Conservation (phyloP, 2,888 invertebrate species). For the Polymixis flavicincta region DNA sequence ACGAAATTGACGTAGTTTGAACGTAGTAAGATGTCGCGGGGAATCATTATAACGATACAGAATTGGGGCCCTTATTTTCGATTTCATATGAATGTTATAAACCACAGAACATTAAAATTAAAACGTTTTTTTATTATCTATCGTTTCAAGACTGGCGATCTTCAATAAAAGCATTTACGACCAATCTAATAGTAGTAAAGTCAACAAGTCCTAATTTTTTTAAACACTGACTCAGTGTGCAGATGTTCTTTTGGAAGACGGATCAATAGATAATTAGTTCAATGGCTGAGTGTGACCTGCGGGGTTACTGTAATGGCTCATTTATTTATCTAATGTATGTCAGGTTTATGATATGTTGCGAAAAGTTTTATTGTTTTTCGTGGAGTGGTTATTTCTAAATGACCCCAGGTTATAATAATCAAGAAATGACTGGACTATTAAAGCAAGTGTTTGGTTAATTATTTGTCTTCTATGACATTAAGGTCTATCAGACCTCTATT, state of each 20-base stretch:
- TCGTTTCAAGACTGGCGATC: constrained; percentile 31
- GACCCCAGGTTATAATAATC: constrained; percentile 7
- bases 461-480: constrained; percentile 6
- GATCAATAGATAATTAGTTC: constrained; percentile 12
- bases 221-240: constrained; percentile 33
- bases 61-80: too few species aligned
- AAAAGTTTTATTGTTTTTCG: constrained; percentile 31
- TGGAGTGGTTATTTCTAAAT: constrained; percentile 10
- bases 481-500: neutral
- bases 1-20: too few species aligned
- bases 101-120: constrained; percentile 20
- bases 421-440: neutral
- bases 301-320: constrained; percentile 59
- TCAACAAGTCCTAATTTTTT: constrained; percentile 52
- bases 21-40: too few species aligned
- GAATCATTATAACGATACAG: too few species aligned
- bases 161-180: constrained; percentile 56
- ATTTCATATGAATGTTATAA: neutral
- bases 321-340: constrained; percentile 49
- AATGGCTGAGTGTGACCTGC: neutral
- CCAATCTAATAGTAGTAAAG: constrained; percentile 48
- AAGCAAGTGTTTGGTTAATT: neutral
- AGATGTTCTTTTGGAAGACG: constrained; percentile 22
- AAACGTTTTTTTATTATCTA: constrained; percentile 1
- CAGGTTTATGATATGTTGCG: constrained; percentile 25